These are phyloP conservation scores for Morone chrysops DNA, from an alignment of 2,113 vertebrate species.

Conservation along the genomic window DNA sequence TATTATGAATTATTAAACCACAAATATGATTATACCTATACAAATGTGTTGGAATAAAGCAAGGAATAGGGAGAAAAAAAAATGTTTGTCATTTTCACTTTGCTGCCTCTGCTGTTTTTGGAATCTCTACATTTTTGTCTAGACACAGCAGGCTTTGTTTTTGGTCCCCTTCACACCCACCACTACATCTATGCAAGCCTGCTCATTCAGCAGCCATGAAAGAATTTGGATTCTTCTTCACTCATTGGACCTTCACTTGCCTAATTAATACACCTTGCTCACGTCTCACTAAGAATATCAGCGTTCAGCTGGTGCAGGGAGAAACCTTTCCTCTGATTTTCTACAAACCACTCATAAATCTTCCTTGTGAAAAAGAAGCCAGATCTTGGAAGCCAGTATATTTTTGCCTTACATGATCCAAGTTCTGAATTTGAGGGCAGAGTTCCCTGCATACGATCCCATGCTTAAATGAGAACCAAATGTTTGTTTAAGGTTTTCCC, in stretches of 20 bases:
- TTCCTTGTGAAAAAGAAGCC: constrained; percentile 13
- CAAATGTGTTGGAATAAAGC: neutral
- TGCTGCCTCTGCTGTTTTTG: constrained; percentile 18
- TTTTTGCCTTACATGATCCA: constrained; percentile 52
- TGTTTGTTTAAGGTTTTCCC: constrained; percentile 83
- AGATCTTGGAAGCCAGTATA: constrained; percentile 35
- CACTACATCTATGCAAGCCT: neutral
- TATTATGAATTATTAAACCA: neutral
- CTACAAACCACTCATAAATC: constrained; percentile 18
- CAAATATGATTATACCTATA: neutral
- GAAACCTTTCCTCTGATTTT: constrained; percentile 39
- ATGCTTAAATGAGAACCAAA: constrained; percentile 82
- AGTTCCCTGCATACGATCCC: constrained; percentile 52
- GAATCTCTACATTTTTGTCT: neutral
- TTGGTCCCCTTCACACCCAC: constrained; percentile 20
- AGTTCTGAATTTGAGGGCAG: constrained; percentile 47
- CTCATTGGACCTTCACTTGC: neutral
- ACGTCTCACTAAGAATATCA: neutral
- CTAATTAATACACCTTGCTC: constrained; percentile 16
- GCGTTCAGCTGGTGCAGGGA: neutral
- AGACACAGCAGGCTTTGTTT: constrained; percentile 52
- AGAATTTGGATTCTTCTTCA: neutral
- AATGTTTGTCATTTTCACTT: neutral
- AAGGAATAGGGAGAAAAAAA: neutral
- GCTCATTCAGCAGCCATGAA: constrained; percentile 3